These are phyloP conservation scores for Orientallactaga bullata DNA, from an alignment of 2,113 vertebrate species.

Conservation along the genomic window DNA sequence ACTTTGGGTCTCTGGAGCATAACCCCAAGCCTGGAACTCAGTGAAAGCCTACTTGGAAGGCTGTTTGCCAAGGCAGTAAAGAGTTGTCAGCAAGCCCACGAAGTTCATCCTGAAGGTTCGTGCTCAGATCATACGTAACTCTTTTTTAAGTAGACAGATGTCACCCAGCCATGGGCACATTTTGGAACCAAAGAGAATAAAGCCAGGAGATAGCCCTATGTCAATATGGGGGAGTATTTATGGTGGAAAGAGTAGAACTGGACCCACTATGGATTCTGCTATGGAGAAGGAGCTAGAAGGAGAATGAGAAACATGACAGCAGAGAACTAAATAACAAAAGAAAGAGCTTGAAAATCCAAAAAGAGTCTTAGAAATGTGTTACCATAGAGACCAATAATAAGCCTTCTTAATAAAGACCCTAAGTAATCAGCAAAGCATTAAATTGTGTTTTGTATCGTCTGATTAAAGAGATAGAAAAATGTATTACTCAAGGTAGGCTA, in stretches of 20 bases:
- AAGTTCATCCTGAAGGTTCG: not conserved
- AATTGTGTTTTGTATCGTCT: conserved; percentile 77
- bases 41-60: conserved; percentile 1
- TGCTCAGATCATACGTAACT: conserved; percentile 22
- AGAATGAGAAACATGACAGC: conserved; percentile 24
- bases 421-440: conserved; percentile 79
- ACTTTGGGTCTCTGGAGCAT: conserved; percentile 30
- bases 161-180: conserved; percentile 7
- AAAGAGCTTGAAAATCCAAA: conserved; percentile 62
- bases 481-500: conserved; percentile 68
- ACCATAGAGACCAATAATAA: conserved; percentile 80
- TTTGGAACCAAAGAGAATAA: conserved; percentile 45
- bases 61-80: not conserved
- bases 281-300: conserved; percentile 37
- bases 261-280: conserved; percentile 25
- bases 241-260: not conserved
- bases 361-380: conserved; percentile 75
- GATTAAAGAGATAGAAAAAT: conserved; percentile 79
- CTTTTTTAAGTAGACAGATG: conserved; percentile 44
- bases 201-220: conserved; percentile 10
- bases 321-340: conserved; percentile 62
- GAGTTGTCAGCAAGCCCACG: conserved; percentile 30
- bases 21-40: conserved; percentile 9
- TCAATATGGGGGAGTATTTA: not conserved
- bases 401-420: conserved; percentile 80